phyloP scores from a whole-genome alignment of 2,797 vertebrate genomes.

The Lepus oiostolus region DNA sequence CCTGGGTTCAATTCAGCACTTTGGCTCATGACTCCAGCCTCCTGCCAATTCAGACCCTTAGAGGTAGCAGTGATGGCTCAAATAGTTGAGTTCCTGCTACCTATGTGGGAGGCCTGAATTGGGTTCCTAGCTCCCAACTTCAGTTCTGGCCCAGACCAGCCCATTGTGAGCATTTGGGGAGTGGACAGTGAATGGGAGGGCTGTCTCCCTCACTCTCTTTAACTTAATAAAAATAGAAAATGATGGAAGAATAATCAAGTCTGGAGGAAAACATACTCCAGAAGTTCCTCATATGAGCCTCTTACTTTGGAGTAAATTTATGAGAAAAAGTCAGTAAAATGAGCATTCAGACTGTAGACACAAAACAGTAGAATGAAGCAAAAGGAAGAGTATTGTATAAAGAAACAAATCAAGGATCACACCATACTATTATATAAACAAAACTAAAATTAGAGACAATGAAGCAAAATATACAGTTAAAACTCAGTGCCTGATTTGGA shows the following conservation, averaged over 20 bases:
- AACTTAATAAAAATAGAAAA: no score
- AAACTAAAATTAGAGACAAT: neutral
- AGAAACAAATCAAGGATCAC: neutral
- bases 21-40: no score
- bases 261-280: neutral
- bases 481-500: neutral
- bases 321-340: slow-evolving; percentile 6
- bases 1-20: no score
- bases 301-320: neutral
- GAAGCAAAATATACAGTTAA: neutral
- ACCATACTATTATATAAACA: neutral
- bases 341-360: neutral
- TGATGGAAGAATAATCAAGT: neutral
- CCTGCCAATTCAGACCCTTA: no score
- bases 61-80: no score
- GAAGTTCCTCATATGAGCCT: neutral
- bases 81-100: no score
- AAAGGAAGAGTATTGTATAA: neutral
- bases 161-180: no score
- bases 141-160: no score
- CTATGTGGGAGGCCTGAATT: no score
- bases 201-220: no score
- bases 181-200: no score
- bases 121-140: no score
- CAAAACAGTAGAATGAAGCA: neutral